Percentiles rank a stretch among this genome's conserved stretches.
Evolutionary conservation across 2,888 invertebrate genomes (phyloP).

Genomic region (Cataglyphis albicans): DNA sequence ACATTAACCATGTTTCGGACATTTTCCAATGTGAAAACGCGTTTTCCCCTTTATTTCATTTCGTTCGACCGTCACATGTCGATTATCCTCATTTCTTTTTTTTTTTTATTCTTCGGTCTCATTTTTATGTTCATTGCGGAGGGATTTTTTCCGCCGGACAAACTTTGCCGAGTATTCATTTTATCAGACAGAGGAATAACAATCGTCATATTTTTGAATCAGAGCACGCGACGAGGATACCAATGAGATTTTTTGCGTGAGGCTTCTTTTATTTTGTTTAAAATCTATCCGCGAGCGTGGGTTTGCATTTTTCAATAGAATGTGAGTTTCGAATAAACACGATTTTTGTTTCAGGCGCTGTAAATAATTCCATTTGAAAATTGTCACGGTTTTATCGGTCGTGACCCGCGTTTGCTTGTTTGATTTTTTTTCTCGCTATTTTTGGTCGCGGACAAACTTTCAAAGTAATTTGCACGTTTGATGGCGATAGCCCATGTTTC

Average conservation of each 20-base stretch:
- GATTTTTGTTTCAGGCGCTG: constrained; percentile 49
- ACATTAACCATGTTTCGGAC: constrained; percentile 65
- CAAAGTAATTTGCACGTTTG: constrained; percentile 44
- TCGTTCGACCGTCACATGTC: constrained; percentile 56
- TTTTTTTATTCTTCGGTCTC: constrained; percentile 26
- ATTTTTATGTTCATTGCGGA: constrained; percentile 9
- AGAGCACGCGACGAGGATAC: constrained; percentile 49
- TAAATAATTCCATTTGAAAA: constrained; percentile 54
- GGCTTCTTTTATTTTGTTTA: constrained; percentile 46
- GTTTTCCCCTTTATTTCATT: constrained; percentile 71
- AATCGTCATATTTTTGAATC: constrained; percentile 71
- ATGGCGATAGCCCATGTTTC: constrained; percentile 10
- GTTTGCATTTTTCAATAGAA: constrained; percentile 54
- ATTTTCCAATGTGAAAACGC: constrained; percentile 61
- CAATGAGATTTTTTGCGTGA: constrained; percentile 27
- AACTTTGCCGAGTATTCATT: constrained; percentile 19
- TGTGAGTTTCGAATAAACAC: constrained; percentile 52
- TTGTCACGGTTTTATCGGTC: constrained; percentile 44
- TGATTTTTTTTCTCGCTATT: constrained; percentile 47
- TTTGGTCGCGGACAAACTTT: constrained; percentile 6
- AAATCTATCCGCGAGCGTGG: constrained; percentile 32
- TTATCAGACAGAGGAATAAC: constrained; percentile 54
- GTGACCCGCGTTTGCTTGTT: constrained; percentile 31
- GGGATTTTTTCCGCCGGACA: constrained; percentile 24
- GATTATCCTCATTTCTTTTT: constrained; percentile 60